Evolutionary conservation across 1,140 invertebrate species (phyloP).

Genomic region (Megalopta genalis): DNA sequence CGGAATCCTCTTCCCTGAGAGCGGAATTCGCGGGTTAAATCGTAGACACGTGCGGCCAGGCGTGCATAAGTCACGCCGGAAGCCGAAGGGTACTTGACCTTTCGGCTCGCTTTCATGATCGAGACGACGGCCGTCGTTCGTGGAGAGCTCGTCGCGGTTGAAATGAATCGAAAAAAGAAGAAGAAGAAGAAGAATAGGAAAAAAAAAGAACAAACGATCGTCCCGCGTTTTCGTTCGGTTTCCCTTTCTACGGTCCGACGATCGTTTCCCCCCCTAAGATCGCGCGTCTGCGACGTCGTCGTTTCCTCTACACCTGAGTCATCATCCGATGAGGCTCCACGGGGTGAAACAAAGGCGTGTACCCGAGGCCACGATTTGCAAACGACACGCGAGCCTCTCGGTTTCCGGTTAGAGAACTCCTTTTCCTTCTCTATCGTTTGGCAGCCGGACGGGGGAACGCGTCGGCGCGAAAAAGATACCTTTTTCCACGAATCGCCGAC

Average conservation of each 20-base stretch:
- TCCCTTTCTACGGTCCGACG: no score
- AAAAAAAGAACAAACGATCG: no score
- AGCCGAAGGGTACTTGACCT: conserved; percentile 64
- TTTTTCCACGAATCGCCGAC: neutral
- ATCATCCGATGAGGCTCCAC: conserved; percentile 46
- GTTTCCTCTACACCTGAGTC: conserved; percentile 59
- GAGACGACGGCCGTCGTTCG: neutral
- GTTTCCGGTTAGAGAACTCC: conserved; percentile 22
- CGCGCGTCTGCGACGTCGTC: neutral
- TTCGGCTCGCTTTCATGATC: conserved; percentile 29
- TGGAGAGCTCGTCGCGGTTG: no score
- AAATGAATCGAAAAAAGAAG: no score
- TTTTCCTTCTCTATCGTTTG: neutral
- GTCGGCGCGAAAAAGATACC: neutral
- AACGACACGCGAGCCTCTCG: conserved; percentile 59
- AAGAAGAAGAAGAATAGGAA: no score
- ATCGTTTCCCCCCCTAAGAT: neutral
- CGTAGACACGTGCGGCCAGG: conserved; percentile 15
- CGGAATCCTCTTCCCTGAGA: conserved; percentile 10
- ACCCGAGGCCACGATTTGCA: conserved; percentile 62
- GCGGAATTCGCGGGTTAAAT: conserved; percentile 10
- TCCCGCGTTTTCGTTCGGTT: no score
- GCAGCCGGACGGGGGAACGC: neutral
- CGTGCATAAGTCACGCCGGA: conserved; percentile 47
- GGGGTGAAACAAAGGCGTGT: conserved; percentile 63